Conservation (phyloP, 2,113 vertebrate species). For the Petrocephalus zakoni region DNA sequence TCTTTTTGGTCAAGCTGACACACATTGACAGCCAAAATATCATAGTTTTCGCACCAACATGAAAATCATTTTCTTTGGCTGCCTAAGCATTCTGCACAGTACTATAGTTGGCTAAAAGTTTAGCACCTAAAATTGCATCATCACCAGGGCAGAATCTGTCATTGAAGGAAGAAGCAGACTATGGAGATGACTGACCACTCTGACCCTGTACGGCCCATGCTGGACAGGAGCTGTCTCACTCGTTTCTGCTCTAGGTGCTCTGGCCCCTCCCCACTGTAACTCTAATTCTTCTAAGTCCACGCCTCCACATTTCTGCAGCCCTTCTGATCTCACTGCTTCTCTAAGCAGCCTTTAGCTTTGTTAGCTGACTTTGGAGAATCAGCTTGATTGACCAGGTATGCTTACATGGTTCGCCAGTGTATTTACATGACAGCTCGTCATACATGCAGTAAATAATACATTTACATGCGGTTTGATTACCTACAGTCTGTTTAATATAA, state of each 20-base stretch:
- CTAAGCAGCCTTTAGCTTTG: not conserved
- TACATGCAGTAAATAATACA: not conserved
- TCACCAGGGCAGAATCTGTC: not conserved
- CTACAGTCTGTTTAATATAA: not conserved
- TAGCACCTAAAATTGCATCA: not conserved
- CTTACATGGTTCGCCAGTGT: not conserved
- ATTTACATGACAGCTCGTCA: not conserved
- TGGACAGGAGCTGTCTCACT: not conserved
- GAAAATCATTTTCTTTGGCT: not conserved
- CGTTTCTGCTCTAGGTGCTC: not conserved
- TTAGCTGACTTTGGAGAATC: not conserved
- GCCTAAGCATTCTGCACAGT: not conserved
- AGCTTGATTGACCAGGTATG: not conserved
- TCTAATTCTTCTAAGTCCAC: not conserved
- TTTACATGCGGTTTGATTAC: not conserved
- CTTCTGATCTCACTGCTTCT: not conserved
- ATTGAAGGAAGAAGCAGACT: not conserved
- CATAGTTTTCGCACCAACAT: not conserved
- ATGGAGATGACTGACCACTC: not conserved
- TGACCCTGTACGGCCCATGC: not conserved
- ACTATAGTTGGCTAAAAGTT: not conserved
- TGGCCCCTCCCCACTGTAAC: not conserved
- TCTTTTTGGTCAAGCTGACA: not conserved
- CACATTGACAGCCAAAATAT: not conserved
- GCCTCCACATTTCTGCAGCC: not conserved